phyloP scores from a whole-genome alignment of 2,888 invertebrate species.

The Stenchaetothrips biformis region DNA sequence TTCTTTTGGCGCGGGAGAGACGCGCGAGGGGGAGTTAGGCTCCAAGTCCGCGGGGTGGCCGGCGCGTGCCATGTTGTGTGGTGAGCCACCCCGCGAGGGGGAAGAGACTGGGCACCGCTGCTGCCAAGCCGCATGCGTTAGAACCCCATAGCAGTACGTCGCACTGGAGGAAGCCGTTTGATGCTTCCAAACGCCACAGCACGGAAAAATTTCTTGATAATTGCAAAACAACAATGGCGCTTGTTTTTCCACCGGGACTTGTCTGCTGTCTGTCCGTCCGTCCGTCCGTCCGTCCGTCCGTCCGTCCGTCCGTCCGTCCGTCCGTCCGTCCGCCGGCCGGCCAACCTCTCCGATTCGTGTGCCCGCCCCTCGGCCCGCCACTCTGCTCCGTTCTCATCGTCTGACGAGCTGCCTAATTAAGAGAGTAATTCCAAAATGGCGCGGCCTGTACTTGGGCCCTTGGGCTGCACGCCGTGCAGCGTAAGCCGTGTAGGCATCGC shows the following conservation, averaged over 20 bases:
- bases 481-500: background rate
- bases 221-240: too few relatives aligned
- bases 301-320: too few relatives aligned
- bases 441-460: background rate
- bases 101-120: background rate
- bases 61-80: conserved; percentile 6
- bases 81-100: background rate
- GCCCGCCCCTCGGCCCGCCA: background rate
- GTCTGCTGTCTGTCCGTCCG: too few relatives aligned
- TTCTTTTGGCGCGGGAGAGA: background rate
- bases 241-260: too few relatives aligned
- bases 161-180: too few relatives aligned
- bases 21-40: background rate
- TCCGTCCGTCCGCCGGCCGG: background rate
- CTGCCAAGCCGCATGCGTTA: background rate
- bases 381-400: background rate
- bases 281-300: too few relatives aligned
- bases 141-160: too few relatives aligned
- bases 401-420: conserved; percentile 15
- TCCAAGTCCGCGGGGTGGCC: background rate
- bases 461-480: background rate
- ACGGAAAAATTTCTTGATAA: too few relatives aligned
- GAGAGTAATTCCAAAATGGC: background rate
- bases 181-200: too few relatives aligned
- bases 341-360: background rate